Evolutionary conservation across 1,140 invertebrate species (phyloP).

Genomic region (Heliconius hewitsoni): DNA sequence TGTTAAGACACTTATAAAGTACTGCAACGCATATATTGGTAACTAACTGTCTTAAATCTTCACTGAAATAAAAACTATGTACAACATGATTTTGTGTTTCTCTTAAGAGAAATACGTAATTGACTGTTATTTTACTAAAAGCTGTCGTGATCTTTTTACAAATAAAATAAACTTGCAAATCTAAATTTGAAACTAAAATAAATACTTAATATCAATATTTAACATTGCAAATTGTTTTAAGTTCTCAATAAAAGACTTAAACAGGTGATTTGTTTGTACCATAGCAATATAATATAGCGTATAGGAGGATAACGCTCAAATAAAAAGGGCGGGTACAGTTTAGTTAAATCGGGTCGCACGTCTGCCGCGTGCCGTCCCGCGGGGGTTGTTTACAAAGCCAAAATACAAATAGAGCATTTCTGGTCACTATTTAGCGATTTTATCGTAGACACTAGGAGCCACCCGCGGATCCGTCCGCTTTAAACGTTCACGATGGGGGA

Average conservation of each 20-base stretch:
- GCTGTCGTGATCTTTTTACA: background rate
- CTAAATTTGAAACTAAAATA: too few species aligned
- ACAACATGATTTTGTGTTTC: background rate
- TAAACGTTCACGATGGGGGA: background rate
- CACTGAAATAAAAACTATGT: background rate
- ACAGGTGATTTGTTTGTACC: constrained; percentile 36
- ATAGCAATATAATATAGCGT: constrained; percentile 28
- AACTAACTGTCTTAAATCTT: too few species aligned
- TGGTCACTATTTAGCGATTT: constrained; percentile 43
- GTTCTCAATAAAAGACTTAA: background rate
- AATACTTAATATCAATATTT: background rate
- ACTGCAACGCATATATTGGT: too few species aligned
- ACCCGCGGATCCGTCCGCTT: constrained; percentile 12
- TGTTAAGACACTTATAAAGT: too few species aligned
- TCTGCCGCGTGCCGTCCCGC: constrained; percentile 35
- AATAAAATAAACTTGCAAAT: background rate
- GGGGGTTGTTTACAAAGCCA: constrained; percentile 40
- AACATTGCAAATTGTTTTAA: background rate
- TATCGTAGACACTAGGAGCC: constrained; percentile 22
- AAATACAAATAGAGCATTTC: constrained; percentile 41
- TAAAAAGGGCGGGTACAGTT: constrained; percentile 49
- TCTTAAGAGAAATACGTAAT: background rate
- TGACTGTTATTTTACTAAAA: background rate
- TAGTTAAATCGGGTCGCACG: constrained; percentile 55
- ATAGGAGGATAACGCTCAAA: constrained; percentile 38